These are phyloP conservation scores for Chymomyza fuscimana DNA, from an alignment of 2,888 invertebrate genomes.

Conservation along the genomic window DNA sequence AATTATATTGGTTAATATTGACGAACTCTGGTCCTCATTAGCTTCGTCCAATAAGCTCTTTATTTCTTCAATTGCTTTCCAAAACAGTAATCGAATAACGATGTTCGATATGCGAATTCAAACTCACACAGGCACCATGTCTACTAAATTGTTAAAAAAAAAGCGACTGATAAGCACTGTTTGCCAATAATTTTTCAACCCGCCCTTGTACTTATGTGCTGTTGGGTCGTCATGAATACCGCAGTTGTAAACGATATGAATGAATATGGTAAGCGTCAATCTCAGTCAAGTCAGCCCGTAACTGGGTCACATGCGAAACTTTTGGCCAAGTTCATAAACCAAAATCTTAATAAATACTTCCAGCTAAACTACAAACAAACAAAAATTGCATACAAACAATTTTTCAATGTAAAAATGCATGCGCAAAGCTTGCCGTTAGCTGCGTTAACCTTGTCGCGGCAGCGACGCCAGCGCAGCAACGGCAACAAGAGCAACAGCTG, in stretches of 20 bases:
- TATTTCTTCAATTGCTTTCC: too few species aligned
- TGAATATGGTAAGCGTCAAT: constrained; percentile 12
- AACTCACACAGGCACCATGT: too few species aligned
- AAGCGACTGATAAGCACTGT: too few species aligned
- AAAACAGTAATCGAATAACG: too few species aligned
- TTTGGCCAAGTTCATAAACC: background rate
- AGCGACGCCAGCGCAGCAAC: constrained; percentile 16
- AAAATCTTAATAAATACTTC: constrained; percentile 1
- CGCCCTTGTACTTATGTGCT: constrained; percentile 7
- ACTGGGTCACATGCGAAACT: constrained; percentile 56
- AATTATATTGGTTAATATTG: too few species aligned
- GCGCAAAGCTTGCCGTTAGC: constrained; percentile 5
- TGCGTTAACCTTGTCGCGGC: constrained; percentile 1
- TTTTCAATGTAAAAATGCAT: constrained; percentile 49
- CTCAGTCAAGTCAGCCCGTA: constrained; percentile 25
- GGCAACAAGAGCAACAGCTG: constrained; percentile 34
- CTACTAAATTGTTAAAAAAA: too few species aligned
- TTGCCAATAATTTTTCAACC: background rate
- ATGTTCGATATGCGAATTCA: too few species aligned
- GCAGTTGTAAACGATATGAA: constrained; percentile 35
- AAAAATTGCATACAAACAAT: constrained; percentile 42
- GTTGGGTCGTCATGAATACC: constrained; percentile 13
- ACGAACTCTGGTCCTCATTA: too few species aligned
- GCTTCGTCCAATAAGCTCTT: too few species aligned
- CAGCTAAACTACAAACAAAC: background rate